A percentile compares a stretch with the other conserved stretches of the same genome.
phyloP scores from a whole-genome alignment of 30 jellyfish, hydroid and myxozoan genomes.

The Turritopsis rubra region DNA sequence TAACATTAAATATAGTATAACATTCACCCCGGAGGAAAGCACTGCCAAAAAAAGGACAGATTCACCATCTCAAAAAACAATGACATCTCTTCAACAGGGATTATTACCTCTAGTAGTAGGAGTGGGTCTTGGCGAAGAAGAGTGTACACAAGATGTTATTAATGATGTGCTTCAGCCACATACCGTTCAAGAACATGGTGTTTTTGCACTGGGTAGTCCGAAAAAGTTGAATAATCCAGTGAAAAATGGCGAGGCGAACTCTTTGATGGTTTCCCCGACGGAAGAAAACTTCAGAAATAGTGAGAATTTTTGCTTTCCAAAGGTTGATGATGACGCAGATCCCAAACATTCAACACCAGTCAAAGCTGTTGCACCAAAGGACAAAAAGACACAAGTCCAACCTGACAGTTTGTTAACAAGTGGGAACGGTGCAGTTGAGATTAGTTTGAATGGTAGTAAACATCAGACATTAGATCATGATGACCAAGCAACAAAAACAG shows the following conservation, averaged over 20 bases:
- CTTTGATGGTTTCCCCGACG: not conserved
- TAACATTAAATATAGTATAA: slow-evolving; percentile 13
- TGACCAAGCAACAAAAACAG: not conserved
- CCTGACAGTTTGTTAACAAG: not conserved
- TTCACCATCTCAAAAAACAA: not conserved
- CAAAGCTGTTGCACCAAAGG: not conserved
- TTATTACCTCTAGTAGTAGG: slow-evolving; percentile 12
- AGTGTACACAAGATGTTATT: slow-evolving; percentile 1
- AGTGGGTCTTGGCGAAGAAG: slow-evolving; percentile 29
- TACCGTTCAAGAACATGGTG: slow-evolving; percentile 19
- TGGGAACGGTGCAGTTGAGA: not conserved
- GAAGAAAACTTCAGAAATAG: not conserved
- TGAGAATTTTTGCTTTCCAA: not conserved
- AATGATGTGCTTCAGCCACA: slow-evolving; percentile 19
- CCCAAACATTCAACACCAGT: slow-evolving; percentile 23
- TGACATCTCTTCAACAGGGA: not conserved
- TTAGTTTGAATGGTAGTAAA: not conserved
- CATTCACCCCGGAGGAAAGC: slow-evolving; percentile 22
- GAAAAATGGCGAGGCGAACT: not conserved
- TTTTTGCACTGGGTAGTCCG: slow-evolving; percentile 10
- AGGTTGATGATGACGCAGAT: too few relatives aligned
- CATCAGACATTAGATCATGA: not conserved
- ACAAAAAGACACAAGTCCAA: not conserved
- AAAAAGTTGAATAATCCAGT: not conserved
- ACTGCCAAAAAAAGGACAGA: not conserved